These are phyloP conservation scores for Hydrochoerus hydrochaeris DNA, from an alignment of 2,113 vertebrate genomes.

Conservation along the genomic window DNA sequence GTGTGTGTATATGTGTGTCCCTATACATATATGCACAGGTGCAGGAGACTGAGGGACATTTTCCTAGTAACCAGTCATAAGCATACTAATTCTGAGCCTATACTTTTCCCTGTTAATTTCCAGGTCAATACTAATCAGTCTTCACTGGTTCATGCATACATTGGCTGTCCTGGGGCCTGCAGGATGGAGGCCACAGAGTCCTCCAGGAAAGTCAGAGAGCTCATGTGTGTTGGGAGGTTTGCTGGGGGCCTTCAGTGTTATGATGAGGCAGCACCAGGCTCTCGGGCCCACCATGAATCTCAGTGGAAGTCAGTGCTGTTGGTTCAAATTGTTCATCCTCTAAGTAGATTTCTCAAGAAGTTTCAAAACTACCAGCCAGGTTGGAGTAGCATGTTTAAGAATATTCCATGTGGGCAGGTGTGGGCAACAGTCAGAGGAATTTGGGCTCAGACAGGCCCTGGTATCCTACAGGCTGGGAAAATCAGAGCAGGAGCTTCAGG, in stretches of 20 bases:
- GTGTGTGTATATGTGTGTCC: neutral
- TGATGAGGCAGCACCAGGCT: rapidly evolving
- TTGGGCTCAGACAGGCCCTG: neutral
- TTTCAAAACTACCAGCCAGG: neutral
- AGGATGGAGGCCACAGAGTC: neutral
- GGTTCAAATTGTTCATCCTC: neutral
- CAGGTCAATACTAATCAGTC: neutral
- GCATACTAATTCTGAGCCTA: too few species aligned
- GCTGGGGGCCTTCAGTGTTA: neutral
- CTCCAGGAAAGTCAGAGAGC: neutral
- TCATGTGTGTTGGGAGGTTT: rapidly evolving
- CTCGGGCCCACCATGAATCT: neutral
- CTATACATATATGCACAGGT: neutral
- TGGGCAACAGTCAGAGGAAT: neutral
- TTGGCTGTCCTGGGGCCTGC: rapidly evolving
- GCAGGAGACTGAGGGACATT: neutral
- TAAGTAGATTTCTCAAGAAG: neutral
- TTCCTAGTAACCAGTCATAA: neutral
- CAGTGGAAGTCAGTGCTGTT: neutral
- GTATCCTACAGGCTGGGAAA: neutral
- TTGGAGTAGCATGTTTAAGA: neutral
- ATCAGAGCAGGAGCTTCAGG: neutral
- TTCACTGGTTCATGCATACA: neutral
- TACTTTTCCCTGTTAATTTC: neutral
- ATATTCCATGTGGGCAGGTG: rapidly evolving